Base-by-base conservation (phyloP, 1,140 invertebrate genomes). In the Scaptomyza hsui region DNA sequence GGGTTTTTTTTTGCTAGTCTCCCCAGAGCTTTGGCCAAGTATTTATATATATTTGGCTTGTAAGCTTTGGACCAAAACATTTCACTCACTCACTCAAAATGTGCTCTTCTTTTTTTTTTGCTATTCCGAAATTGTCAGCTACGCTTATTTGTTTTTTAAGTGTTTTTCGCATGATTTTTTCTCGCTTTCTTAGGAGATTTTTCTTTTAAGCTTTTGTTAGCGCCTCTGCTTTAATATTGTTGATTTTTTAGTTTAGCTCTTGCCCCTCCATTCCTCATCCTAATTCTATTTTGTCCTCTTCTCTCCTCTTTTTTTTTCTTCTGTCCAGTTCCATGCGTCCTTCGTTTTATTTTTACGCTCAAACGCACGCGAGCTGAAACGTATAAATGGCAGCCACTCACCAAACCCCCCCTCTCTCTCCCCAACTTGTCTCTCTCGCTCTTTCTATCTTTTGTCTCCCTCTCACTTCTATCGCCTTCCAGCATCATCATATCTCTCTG, bases 341-440 rank as follows among this genome's bases (percentile, higher is more conserved):
- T 86, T 75, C 82, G 74, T 78, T 88, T 88, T 89, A 78, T 88
- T 88, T 89, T 82, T 71, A 88, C 83, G 82, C 82, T 88, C 75
- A 89, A 89, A 82, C 75, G 82, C 83, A 86, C 78, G 83, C 72
- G 75, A 88, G 78, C 79, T 82, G 82, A 88, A 82, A 82, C 82
- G 83, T 88, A 82, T 88, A 88, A 88, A 88, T 88, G 82, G 78
- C 73, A 65, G 81, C 52, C 56, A 68, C 80, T 71, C 62, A 29
- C 65, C 67, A 41, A 24, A 5, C 12, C 21, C n/a, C 0, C 15
- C 13, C 16, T 7, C 15, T 4, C 13, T 15, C 32, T 12, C 21
- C 12, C n/a, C n/a, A n/a, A n/a, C n/a, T n/a, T n/a, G n/a, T 45
- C 42, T 15, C 15, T n/a, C 37, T 56, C 15, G 9, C 12, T 42